Evolutionary conservation across 2,888 invertebrate genomes (phyloP).

Genomic region (Thymelicus acteon): DNA sequence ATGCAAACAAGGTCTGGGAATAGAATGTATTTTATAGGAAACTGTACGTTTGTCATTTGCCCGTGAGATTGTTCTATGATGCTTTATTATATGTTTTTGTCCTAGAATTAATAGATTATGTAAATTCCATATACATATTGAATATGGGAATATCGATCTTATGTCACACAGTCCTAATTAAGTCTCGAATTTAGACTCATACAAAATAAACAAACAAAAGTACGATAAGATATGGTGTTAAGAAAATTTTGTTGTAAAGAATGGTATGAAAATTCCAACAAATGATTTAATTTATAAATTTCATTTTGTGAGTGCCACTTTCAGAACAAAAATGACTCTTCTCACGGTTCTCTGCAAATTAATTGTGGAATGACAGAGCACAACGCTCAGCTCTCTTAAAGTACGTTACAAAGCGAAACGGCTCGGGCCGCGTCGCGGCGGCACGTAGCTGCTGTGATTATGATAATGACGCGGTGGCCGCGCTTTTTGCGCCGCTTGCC

Average conservation of each 20-base stretch:
- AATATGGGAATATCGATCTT: no score
- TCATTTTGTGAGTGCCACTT: constrained; percentile 33
- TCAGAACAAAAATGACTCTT: constrained; percentile 50
- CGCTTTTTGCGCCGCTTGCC: constrained; percentile 78
- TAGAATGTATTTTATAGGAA: no score
- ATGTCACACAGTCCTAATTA: no score
- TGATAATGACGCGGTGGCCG: constrained; percentile 82
- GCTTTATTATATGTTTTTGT: no score
- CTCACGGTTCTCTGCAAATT: constrained; percentile 69
- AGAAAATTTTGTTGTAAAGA: neutral
- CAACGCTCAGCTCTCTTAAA: constrained; percentile 78
- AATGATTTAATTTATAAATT: constrained; percentile 42
- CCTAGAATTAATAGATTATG: no score
- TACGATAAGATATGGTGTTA: no score
- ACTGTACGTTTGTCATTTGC: no score
- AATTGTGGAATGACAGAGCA: constrained; percentile 81
- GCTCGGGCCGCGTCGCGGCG: constrained; percentile 75
- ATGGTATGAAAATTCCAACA: constrained; percentile 16
- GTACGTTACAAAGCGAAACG: constrained; percentile 81
- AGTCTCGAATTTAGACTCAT: no score
- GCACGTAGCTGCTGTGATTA: constrained; percentile 80
- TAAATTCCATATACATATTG: no score
- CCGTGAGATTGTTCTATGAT: no score
- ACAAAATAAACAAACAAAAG: no score
- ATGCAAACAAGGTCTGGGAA: no score